Percentiles rank a stretch among this genome's conserved stretches.
Evolutionary conservation across 1,140 invertebrate species (phyloP).

Genomic region (roundworm (Caenorhabditis elegans)): DNA sequence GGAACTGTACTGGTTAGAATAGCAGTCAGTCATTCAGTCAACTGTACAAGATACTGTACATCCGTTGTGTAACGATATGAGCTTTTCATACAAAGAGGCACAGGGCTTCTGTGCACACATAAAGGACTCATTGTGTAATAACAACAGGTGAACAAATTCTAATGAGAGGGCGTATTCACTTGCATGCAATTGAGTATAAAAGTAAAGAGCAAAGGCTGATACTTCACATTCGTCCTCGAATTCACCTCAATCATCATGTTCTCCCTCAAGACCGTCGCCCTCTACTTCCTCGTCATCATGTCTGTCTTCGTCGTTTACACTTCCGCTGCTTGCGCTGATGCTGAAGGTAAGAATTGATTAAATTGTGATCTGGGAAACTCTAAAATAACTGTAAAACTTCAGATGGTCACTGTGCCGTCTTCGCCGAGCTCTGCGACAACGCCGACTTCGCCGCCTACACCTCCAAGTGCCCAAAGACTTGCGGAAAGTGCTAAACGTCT

Average conservation of each 20-base stretch:
- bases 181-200: background rate
- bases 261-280: conserved; percentile 24
- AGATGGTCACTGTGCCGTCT: conserved; percentile 26
- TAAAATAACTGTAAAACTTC: background rate
- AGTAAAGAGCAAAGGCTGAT: background rate
- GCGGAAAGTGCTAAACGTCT: background rate
- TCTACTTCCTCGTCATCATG: conserved; percentile 29
- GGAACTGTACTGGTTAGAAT: no score
- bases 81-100: background rate
- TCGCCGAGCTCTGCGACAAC: conserved; percentile 3
- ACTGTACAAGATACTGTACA: background rate
- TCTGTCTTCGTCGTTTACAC: conserved; percentile 14
- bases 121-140: conserved; percentile 19
- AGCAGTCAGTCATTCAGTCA: no score
- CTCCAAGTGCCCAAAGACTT: background rate
- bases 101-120: conserved; percentile 10
- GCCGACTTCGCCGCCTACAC: conserved; percentile 2
- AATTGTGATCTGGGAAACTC: no score
- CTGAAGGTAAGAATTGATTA: background rate
- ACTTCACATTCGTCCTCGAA: conserved; percentile 1
- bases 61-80: background rate
- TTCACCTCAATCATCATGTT: conserved; percentile 13
- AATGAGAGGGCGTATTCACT: background rate
- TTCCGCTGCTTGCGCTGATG: conserved; percentile 3
- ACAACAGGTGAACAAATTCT: background rate